Percentiles rank a stretch among this genome's conserved stretches.
phyloP scores from a whole-genome alignment of 2,113 vertebrate genomes.

The Ursus arctos region DNA sequence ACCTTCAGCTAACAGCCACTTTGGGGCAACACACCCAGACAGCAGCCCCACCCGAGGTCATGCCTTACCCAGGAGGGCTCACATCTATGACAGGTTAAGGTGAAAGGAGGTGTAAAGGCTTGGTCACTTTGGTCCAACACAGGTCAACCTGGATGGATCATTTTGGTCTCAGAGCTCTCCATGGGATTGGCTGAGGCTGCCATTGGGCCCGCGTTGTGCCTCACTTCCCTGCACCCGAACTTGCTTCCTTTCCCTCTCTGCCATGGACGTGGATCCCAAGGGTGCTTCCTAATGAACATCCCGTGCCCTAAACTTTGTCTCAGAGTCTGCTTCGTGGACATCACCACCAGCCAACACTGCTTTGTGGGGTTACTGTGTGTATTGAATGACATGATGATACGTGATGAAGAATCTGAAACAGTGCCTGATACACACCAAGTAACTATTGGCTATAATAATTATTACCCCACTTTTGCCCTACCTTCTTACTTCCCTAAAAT shows the following conservation, averaged over 20 bases:
- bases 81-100: not conserved
- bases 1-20: not conserved
- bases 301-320: not conserved
- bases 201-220: not conserved
- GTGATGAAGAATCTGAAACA: not conserved
- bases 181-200: not conserved
- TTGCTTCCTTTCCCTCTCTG: not conserved
- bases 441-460: constrained; percentile 18
- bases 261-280: not conserved
- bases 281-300: not conserved
- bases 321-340: not conserved
- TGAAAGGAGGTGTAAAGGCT: not conserved
- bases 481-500: not conserved
- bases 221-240: not conserved
- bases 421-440: not conserved
- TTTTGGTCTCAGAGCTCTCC: not conserved
- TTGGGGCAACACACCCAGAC: not conserved
- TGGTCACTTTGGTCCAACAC: not conserved
- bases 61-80: not conserved
- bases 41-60: not conserved
- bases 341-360: not conserved
- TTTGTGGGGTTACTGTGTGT: not conserved
- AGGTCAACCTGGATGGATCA: not conserved
- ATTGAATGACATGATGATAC: not conserved
- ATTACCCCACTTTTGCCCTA: not conserved